Base-by-base conservation (phyloP, 2,113 vertebrate species). In the Accipiter cooperii region DNA sequence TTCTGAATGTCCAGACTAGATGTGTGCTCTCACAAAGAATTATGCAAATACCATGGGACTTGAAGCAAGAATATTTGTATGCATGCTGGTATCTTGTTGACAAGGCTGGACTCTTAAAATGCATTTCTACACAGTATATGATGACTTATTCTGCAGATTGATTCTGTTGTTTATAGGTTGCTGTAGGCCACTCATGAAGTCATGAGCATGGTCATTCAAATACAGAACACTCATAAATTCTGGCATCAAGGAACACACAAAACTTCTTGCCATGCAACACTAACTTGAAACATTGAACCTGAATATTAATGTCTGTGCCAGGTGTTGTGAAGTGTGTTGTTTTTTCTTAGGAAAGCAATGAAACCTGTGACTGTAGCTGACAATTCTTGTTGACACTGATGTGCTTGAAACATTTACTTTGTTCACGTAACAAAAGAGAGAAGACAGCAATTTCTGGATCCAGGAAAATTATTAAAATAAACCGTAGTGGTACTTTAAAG, bases 171-270 rank as follows among this genome's bases (percentile, higher is more conserved):
- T 91, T 97, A 92, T 92, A 95, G 54, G 90, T 97, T 96, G 96
- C 95, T 97, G 88, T 95, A 93, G 95, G 91, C 96, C 94, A 90
- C 96, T 96, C 87, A 86, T 89, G 92, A 97, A 97, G 88, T 87
- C 95, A 94, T 96, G 84, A 97, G 51, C 66, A 89, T 96, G 96
- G 96, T 94, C 97, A 90, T 96, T 96, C 96, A 96, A 95, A 97
- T 96, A 97, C 69, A 91, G 91, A 93, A 60, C 89, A 96, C 87
- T 95, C 95, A 97, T 46, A 96, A 97, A 98, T 97, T 96, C 94
- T 97, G 93, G 73, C 95, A 96, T 97, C 94, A 97, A 97, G 93
- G 94, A 96, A 96, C 84, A 77, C 80, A 74, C 81, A 95, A 98
- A 97, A 97, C 69, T 96, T 96, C 69, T 96, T 94, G 80, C 84